Percentiles rank a stretch among this genome's conserved stretches.
Conservation (phyloP, 2,113 vertebrate genomes). For the Rhabdomys dilectus region DNA sequence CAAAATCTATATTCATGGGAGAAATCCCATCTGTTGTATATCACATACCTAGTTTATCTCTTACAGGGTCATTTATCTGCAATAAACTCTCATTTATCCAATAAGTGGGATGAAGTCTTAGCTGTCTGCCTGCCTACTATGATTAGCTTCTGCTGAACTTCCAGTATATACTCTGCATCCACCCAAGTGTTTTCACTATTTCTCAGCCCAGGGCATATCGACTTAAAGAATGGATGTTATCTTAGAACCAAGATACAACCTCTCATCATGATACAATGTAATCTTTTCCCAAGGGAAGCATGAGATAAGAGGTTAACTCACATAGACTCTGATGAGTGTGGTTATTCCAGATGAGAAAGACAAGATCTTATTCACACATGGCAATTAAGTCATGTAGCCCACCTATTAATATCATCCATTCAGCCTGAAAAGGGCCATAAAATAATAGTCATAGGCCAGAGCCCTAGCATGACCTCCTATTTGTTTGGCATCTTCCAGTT, state of each 20-base stretch:
- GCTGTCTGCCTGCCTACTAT: not conserved
- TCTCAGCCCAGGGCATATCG: not conserved
- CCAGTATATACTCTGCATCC: not conserved
- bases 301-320: not conserved
- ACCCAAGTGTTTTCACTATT: not conserved
- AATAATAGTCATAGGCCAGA: not conserved
- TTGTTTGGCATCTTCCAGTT: not conserved
- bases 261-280: not conserved
- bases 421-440: not conserved
- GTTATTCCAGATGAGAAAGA: not conserved
- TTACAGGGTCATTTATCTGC: not conserved
- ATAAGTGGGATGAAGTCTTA: not conserved
- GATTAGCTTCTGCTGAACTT: not conserved
- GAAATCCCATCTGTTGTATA: not conserved
- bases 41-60: not conserved
- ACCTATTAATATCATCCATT: not conserved
- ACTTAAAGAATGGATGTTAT: slow-evolving; percentile 47
- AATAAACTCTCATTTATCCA: not conserved
- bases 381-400: not conserved
- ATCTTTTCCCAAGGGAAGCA: not conserved
- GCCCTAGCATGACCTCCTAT: slow-evolving; percentile 6
- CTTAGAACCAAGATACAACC: not conserved
- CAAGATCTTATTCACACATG: not conserved
- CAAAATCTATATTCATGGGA: not conserved
- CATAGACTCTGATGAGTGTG: not conserved